Evolutionary conservation across 2,113 vertebrate species (phyloP).

Genomic region (Bos javanicus): DNA sequence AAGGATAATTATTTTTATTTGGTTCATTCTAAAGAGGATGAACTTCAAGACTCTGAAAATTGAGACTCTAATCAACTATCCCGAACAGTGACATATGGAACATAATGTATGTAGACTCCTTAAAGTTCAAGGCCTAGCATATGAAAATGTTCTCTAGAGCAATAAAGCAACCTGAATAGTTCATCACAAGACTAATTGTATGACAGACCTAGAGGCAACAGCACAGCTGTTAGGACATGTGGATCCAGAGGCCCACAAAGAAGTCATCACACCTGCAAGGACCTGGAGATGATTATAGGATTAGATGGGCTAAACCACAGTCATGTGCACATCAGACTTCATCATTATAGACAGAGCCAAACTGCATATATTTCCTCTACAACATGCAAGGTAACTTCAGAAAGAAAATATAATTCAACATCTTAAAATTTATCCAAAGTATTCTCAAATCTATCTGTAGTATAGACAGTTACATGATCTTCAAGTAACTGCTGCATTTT

Average conservation of each 20-base stretch:
- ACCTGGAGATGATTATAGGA: neutral
- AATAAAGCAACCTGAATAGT: constrained; percentile 40
- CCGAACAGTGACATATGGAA: constrained; percentile 23
- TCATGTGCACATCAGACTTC: neutral
- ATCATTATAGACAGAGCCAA: neutral
- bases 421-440: neutral
- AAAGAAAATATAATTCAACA: neutral
- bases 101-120: constrained; percentile 9
- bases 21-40: neutral
- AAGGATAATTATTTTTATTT: neutral
- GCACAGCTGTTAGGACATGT: constrained; percentile 31
- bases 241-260: neutral
- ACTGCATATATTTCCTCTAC: neutral
- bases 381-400: neutral
- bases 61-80: neutral
- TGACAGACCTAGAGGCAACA: constrained; percentile 47
- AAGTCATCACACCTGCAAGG: neutral
- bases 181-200: constrained; percentile 54
- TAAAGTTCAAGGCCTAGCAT: constrained; percentile 62
- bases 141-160: constrained; percentile 39
- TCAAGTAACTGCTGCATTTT: neutral
- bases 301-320: neutral
- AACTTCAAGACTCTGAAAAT: neutral
- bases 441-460: neutral
- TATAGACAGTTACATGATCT: neutral